These are phyloP conservation scores for Cantharis nigra DNA, from an alignment of 2,888 invertebrate species.

Conservation along the genomic window DNA sequence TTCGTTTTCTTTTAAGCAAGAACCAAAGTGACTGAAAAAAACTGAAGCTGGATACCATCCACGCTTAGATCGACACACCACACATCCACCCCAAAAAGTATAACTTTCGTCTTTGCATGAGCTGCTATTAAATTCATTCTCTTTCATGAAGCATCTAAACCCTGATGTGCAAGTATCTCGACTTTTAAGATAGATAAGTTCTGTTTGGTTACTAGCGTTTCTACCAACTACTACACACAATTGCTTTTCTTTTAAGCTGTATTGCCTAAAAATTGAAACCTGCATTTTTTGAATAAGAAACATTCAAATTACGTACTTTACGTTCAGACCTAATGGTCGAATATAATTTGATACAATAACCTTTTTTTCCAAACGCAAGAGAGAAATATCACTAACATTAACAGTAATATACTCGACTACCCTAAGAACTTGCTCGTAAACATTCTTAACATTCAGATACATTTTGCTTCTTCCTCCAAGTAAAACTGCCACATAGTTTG, in stretches of 20 bases:
- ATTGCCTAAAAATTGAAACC: conserved; percentile 44
- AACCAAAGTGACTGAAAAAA: conserved; percentile 62
- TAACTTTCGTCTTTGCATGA: conserved; percentile 21
- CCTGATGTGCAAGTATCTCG: conserved; percentile 59
- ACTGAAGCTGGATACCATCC: conserved; percentile 77
- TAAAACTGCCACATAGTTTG: conserved; percentile 66
- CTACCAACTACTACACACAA: conserved; percentile 68
- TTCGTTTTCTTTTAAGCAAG: conserved; percentile 59
- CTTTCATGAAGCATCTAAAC: conserved; percentile 61
- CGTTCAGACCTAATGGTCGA: conserved; percentile 64
- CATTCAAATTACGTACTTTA: conserved; percentile 42
- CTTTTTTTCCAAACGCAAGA: conserved; percentile 66
- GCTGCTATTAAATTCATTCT: neutral
- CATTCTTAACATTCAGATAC: conserved; percentile 63
- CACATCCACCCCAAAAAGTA: conserved; percentile 66
- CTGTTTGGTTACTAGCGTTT: conserved; percentile 58
- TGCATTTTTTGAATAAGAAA: neutral
- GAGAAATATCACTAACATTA: conserved; percentile 62
- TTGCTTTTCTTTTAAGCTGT: conserved; percentile 45
- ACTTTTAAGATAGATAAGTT: conserved; percentile 59
- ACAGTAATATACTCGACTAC: conserved; percentile 65
- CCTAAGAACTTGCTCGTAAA: conserved; percentile 70
- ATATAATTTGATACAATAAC: conserved; percentile 67
- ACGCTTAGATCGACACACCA: conserved; percentile 66
- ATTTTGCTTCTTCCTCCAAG: conserved; percentile 71